A percentile compares a stretch with the other conserved stretches of the same genome.
phyloP scores from a whole-genome alignment of 2,797 vertebrate species.

The Argentina silus region DNA sequence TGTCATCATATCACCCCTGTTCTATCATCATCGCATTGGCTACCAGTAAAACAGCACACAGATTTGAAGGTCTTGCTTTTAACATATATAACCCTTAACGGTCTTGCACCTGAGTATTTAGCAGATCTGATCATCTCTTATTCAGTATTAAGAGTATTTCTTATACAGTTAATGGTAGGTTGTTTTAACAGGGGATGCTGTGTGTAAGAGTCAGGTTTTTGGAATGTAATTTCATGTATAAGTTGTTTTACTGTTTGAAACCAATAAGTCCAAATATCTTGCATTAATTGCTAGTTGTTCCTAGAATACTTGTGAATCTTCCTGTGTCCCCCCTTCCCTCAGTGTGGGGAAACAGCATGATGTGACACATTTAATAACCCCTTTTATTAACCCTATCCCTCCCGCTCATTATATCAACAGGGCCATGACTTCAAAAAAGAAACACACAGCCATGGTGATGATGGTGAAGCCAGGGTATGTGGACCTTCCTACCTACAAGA shows the following conservation, averaged over 20 bases:
- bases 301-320: too few relatives aligned
- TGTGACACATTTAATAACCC: constrained; percentile 66
- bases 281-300: background rate
- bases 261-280: background rate
- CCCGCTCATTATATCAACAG: constrained; percentile 71
- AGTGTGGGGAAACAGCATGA: constrained; percentile 35
- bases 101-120: too few relatives aligned
- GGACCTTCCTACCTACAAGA: constrained; percentile 49
- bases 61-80: too few relatives aligned
- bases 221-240: background rate
- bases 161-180: background rate
- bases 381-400: constrained; percentile 51
- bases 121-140: too few relatives aligned
- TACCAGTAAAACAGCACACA: too few relatives aligned
- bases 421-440: constrained; percentile 76
- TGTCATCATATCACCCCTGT: too few relatives aligned
- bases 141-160: too few relatives aligned
- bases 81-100: too few relatives aligned
- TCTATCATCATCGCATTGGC: too few relatives aligned
- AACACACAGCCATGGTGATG: constrained; percentile 59
- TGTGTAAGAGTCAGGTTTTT: background rate
- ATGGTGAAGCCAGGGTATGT: constrained; percentile 75
- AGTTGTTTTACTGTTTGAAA: too few relatives aligned
- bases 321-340: background rate
- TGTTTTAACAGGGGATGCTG: background rate